Percentiles rank a stretch among this genome's conserved stretches.
Evolutionary conservation across 2,888 invertebrate species (phyloP).

Genomic region (Cryptosula pallasiana): DNA sequence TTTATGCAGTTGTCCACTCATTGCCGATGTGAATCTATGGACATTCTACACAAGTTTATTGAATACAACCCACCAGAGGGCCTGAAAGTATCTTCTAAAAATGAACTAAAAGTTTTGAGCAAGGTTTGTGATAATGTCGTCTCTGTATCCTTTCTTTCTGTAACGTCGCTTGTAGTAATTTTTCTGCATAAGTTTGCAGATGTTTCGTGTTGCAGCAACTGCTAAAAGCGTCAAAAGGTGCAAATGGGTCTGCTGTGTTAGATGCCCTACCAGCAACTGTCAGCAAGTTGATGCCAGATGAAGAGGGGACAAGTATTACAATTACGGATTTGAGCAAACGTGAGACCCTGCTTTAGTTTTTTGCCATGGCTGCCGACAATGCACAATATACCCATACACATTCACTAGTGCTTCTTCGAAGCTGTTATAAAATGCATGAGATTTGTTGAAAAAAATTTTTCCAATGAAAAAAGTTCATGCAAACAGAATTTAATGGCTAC

Average conservation of each 20-base stretch:
- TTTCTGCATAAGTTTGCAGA: background rate
- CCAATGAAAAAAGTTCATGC: too few relatives aligned
- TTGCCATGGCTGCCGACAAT: too few relatives aligned
- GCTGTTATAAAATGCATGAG: too few relatives aligned
- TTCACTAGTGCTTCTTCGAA: too few relatives aligned
- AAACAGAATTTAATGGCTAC: too few relatives aligned
- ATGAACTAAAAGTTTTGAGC: background rate
- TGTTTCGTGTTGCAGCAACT: background rate
- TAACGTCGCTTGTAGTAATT: too few relatives aligned
- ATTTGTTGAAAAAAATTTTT: too few relatives aligned
- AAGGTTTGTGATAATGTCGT: background rate
- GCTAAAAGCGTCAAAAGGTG: background rate
- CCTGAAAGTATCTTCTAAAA: background rate
- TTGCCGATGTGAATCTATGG: too few relatives aligned
- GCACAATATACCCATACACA: too few relatives aligned
- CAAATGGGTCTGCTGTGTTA: background rate
- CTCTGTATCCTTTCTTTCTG: background rate
- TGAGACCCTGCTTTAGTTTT: background rate
- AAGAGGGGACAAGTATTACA: background rate
- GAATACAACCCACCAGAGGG: background rate
- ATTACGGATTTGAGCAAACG: background rate
- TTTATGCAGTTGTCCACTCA: too few relatives aligned
- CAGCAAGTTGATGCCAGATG: background rate
- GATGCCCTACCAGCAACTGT: background rate
- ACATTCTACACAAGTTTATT: background rate